Conservation (phyloP, 2,797 vertebrate genomes). For the Sphenopsis melanotis region DNA sequence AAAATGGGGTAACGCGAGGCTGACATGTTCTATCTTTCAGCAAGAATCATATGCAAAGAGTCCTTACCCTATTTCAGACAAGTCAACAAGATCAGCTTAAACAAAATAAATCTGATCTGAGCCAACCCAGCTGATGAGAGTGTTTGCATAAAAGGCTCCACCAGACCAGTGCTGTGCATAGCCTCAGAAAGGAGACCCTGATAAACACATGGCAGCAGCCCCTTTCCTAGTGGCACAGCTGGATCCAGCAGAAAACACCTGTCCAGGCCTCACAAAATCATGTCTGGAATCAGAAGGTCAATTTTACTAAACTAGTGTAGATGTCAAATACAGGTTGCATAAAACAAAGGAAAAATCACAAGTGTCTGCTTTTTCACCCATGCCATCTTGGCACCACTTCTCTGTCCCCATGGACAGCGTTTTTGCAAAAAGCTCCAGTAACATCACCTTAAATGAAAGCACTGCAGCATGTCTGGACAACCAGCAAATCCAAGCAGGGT, state of each 20-base stretch:
- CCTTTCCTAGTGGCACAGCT: not conserved
- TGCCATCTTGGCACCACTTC: not conserved
- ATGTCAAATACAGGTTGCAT: not conserved
- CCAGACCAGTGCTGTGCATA: not conserved
- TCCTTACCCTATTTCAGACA: not conserved
- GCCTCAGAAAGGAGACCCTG: not conserved
- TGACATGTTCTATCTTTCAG: not conserved
- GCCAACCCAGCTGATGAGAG: not conserved
- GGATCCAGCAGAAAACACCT: not conserved
- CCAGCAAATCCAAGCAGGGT: not conserved
- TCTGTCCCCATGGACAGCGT: not conserved
- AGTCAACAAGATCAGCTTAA: not conserved
- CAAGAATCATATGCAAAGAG: not conserved
- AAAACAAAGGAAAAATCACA: not conserved
- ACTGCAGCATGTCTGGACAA: not conserved
- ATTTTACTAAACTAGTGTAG: not conserved
- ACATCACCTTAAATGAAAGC: not conserved
- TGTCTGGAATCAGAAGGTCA: not conserved
- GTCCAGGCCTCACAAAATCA: not conserved
- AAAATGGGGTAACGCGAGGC: not conserved
- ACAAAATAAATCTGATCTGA: not conserved
- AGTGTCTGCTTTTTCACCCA: not conserved
- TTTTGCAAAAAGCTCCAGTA: not conserved
- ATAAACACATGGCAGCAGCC: not conserved
- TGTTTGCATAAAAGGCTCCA: not conserved